Evolutionary conservation across 2,888 invertebrate species (phyloP).

Genomic region (Cynaeus angustus): DNA sequence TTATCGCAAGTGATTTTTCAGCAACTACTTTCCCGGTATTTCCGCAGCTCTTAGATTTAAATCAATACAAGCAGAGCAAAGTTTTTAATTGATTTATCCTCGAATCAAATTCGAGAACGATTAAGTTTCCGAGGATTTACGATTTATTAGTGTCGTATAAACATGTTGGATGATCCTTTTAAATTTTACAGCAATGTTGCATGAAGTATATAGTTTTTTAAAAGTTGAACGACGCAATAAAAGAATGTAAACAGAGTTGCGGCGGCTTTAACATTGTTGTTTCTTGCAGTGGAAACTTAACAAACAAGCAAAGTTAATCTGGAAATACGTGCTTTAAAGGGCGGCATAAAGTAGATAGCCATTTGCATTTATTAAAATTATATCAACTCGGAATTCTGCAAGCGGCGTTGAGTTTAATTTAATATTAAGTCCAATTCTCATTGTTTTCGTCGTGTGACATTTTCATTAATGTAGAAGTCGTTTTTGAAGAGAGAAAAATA

Average conservation of each 20-base stretch:
- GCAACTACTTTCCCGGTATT: no score
- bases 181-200: conserved; percentile 1
- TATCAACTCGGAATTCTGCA: conserved; percentile 36
- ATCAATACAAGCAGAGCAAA: not conserved
- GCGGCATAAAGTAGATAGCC: conserved; percentile 34
- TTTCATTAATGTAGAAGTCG: conserved; percentile 10
- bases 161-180: conserved; percentile 13
- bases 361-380: conserved; percentile 44
- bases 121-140: conserved; percentile 13
- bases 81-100: conserved; percentile 15
- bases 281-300: conserved; percentile 33
- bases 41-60: no score
- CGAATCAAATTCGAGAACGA: conserved; percentile 15
- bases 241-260: conserved; percentile 5
- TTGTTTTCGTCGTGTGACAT: conserved; percentile 39
- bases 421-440: conserved; percentile 35
- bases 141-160: conserved; percentile 5
- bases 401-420: conserved; percentile 35
- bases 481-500: not conserved
- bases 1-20: no score
- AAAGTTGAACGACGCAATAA: conserved; percentile 15
- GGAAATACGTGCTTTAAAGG: conserved; percentile 36
- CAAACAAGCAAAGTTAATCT: conserved; percentile 38
- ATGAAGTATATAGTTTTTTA: conserved; percentile 8
- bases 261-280: conserved; percentile 19